Conservation (phyloP, 1,140 invertebrate genomes). For the Brachionus plicatilis region DNA sequence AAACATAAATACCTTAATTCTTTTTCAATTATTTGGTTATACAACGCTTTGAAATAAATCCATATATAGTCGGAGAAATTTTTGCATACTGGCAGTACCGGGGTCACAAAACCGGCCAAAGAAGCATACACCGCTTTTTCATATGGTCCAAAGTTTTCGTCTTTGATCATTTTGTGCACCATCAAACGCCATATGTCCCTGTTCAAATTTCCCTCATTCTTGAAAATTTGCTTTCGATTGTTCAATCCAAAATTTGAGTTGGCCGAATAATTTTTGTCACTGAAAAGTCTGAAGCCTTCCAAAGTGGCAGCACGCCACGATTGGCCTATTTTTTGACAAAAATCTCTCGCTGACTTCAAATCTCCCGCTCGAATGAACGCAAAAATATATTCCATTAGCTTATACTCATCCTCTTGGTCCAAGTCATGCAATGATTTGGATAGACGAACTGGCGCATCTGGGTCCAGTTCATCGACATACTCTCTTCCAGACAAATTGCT, state of each 20-base stretch:
- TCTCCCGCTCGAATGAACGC: conserved; percentile 75
- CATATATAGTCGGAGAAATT: conserved; percentile 84
- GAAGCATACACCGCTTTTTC: conserved; percentile 66
- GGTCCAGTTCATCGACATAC: conserved; percentile 73
- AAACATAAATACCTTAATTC: conserved; percentile 56
- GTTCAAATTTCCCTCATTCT: conserved; percentile 74
- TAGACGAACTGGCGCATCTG: conserved; percentile 80
- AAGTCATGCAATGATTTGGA: conserved; percentile 74
- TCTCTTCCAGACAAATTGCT: conserved; percentile 55
- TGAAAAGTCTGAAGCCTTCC: conserved; percentile 77
- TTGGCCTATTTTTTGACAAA: conserved; percentile 77
- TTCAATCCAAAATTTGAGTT: conserved; percentile 53
- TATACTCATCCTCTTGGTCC: conserved; percentile 76
- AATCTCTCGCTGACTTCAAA: conserved; percentile 72
- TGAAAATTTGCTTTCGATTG: conserved; percentile 46
- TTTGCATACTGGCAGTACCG: conserved; percentile 67
- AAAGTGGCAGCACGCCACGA: conserved; percentile 79
- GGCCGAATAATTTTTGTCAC: conserved; percentile 68
- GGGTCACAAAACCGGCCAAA: conserved; percentile 74
- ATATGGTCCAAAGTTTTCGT: conserved; percentile 55
- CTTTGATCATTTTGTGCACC: conserved; percentile 68
- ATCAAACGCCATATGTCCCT: conserved; percentile 83
- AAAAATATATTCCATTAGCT: conserved; percentile 67
- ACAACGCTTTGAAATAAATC: conserved; percentile 74
- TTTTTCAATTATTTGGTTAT: conserved; percentile 76